phyloP scores from a whole-genome alignment of 2,888 invertebrate species.

The Hyposoter dolosus region DNA sequence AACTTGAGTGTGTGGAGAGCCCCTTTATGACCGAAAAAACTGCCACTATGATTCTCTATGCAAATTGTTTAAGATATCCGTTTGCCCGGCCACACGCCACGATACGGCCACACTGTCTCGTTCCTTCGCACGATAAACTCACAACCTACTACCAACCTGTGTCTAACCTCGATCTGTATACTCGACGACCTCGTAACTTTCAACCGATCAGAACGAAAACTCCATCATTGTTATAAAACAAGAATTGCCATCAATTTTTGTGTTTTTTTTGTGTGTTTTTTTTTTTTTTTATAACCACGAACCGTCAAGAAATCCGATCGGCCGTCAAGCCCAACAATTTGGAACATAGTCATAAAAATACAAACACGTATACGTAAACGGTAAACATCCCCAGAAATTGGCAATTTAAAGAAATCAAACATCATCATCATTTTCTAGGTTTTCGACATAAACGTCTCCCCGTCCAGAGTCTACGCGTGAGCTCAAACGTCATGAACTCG shows the following conservation, averaged over 20 bases:
- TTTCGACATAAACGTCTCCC: neutral
- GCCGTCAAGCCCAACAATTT: neutral
- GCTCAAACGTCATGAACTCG: slow-evolving; percentile 15
- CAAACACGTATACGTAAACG: neutral
- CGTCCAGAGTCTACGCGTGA: slow-evolving; percentile 11
- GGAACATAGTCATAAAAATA: neutral
- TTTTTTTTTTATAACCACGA: neutral
- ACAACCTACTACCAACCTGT: slow-evolving; percentile 14
- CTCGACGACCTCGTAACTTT: slow-evolving; percentile 29
- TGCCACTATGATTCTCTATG: slow-evolving; percentile 84
- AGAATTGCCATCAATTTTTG: neutral
- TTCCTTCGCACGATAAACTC: slow-evolving; percentile 31
- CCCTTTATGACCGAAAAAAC: slow-evolving; percentile 83
- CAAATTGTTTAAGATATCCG: slow-evolving; percentile 85
- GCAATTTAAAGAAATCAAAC: too few relatives aligned
- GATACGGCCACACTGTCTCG: slow-evolving; percentile 44
- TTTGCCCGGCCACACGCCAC: slow-evolving; percentile 63
- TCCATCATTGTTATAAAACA: neutral
- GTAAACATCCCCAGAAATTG: too few relatives aligned
- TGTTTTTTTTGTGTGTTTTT: neutral
- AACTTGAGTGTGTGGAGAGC: slow-evolving; percentile 78
- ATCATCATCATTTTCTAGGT: neutral
- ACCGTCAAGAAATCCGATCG: neutral
- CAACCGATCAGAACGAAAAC: neutral
- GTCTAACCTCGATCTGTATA: neutral